phyloP scores from a whole-genome alignment of 2,113 vertebrate genomes.

The Gadus macrocephalus region DNA sequence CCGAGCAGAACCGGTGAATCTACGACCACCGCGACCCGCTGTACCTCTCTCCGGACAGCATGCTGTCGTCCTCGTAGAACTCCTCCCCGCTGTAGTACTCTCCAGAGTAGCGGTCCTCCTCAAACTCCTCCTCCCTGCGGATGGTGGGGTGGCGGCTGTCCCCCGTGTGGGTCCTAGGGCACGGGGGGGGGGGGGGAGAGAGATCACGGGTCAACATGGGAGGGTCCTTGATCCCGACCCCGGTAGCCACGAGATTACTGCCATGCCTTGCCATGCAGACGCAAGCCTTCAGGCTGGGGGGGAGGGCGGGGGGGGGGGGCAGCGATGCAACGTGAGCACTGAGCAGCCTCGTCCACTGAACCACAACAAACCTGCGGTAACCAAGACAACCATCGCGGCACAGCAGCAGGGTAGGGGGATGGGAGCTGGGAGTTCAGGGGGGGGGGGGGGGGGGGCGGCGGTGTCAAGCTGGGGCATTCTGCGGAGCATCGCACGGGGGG shows the following conservation, averaged over 20 bases:
- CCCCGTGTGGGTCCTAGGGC: slow-evolving; percentile 81
- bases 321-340: slow-evolving; percentile 34
- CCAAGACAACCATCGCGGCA: slow-evolving; percentile 21
- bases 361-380: slow-evolving; percentile 22
- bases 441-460: no score
- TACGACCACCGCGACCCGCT: not conserved
- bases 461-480: no score
- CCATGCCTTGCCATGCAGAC: slow-evolving; percentile 67
- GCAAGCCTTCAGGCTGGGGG: slow-evolving; percentile 37
- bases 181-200: slow-evolving; percentile 7
- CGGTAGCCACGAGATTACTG: slow-evolving; percentile 10
- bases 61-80: slow-evolving; percentile 87
- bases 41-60: slow-evolving; percentile 85
- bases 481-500: no score
- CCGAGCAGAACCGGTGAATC: not conserved
- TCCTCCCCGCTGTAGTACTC: slow-evolving; percentile 96
- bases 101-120: slow-evolving; percentile 79
- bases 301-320: not conserved
- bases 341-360: slow-evolving; percentile 14
- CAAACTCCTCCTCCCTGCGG: slow-evolving; percentile 83
- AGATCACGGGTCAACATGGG: not conserved
- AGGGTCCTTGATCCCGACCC: no score
- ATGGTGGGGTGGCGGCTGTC: slow-evolving; percentile 84
- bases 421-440: no score
- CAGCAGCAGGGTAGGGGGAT: no score